Base-by-base conservation (phyloP, 2,797 vertebrate genomes). In the Sebastes trivittatus region DNA sequence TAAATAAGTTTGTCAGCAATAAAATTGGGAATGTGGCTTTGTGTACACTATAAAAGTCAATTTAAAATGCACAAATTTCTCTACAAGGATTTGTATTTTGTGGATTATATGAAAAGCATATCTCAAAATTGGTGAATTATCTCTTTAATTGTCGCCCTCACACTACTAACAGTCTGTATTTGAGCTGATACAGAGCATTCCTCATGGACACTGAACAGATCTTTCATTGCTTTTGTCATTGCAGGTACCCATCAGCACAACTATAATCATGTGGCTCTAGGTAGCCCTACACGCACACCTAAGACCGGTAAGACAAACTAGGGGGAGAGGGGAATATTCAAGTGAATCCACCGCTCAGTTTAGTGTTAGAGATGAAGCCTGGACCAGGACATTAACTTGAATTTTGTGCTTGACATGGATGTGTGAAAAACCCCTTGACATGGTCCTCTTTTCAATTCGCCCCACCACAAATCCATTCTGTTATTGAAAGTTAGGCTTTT, bases 181-280 rank as follows among this genome's bases (percentile, higher is more conserved):
- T 62, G 70, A 49, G 78, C 64, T 60, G 72, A 88, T 81, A 55
- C 81, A 69, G 70, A 76, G 14, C 65, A 7, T 73, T 86, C 65
- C 85, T 84, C 81, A 72, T 87, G 54, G 84, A 81, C 86, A 84
- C 82, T 93, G 74, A 94, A 91, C 77, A 71, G 81, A 82, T 86
- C 88, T 96, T 84, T 93, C 90, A 89, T 95, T 97, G 93, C 96
- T 96, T 97, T 86, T 94, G 93, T 95, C 93, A 94, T 98, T 97
- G 94, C 97, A 98, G 98, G 97, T 96, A 96, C 96, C 92, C 97
- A 97, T 93, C 97, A 97, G 85, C 97, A 96, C 96, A 97, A 95
- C 96, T 98, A 97, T 96, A 99, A 98, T 94, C 97, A 98, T 94
- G 96, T 97, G 94, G 96, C 97, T 95, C 94, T 98, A 96, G 95